These are phyloP conservation scores for Paracanthobrama guichenoti DNA, from an alignment of 2,113 vertebrate species.

Conservation along the genomic window DNA sequence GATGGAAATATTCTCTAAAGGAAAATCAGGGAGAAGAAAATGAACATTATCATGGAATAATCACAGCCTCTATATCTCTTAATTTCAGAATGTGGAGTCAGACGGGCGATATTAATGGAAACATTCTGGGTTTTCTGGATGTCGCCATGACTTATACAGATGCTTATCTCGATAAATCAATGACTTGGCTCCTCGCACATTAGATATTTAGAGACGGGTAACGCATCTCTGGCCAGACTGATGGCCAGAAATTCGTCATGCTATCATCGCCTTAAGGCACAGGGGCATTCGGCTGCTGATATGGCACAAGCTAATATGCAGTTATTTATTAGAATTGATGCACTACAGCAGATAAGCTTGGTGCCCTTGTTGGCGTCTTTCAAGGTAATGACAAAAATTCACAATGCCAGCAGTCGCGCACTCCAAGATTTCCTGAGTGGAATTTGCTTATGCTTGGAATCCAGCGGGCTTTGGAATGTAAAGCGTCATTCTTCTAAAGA, in stretches of 20 bases:
- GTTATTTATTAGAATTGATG: constrained; percentile 73
- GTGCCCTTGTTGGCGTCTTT: constrained; percentile 69
- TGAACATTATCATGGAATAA: constrained; percentile 61
- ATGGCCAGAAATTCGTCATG: constrained; percentile 47
- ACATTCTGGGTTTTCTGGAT: constrained; percentile 39
- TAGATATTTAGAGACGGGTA: constrained; percentile 50
- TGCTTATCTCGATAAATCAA: constrained; percentile 51
- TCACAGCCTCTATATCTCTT: constrained; percentile 49
- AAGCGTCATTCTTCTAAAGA: constrained; percentile 52
- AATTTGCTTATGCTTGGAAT: constrained; percentile 35
- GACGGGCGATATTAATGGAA: constrained; percentile 40
- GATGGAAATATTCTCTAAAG: constrained; percentile 2
- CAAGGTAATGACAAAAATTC: constrained; percentile 70
- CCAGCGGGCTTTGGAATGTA: constrained; percentile 50
- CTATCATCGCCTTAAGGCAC: constrained; percentile 62
- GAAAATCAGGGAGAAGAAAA: constrained; percentile 33
- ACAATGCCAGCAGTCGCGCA: constrained; percentile 50
- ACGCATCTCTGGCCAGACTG: constrained; percentile 35
- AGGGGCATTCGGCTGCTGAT: constrained; percentile 61
- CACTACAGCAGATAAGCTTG: constrained; percentile 66
- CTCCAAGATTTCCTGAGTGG: constrained; percentile 48
- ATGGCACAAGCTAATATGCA: constrained; percentile 65
- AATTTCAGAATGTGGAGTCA: constrained; percentile 45
- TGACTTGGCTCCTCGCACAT: constrained; percentile 31
- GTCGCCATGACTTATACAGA: constrained; percentile 52